These are phyloP conservation scores for Cordilura impudica DNA, from an alignment of 2,888 invertebrate species.

Conservation along the genomic window DNA sequence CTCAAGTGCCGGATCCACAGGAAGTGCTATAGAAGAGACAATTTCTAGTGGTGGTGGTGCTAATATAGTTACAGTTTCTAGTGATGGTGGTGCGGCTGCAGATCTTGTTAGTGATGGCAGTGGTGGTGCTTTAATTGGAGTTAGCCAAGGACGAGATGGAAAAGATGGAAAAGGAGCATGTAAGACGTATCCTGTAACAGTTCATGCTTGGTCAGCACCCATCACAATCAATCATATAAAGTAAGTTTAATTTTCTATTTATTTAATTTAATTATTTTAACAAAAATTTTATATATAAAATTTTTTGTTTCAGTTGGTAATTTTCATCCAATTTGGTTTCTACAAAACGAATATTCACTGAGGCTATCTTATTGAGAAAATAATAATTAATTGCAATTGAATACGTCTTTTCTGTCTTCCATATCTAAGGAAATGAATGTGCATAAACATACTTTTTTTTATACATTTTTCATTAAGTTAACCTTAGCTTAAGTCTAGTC, in stretches of 20 bases:
- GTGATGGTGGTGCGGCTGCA: constrained; percentile 67
- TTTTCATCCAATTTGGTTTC: neutral
- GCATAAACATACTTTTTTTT: constrained; percentile 48
- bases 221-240: constrained; percentile 39
- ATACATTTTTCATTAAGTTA: constrained; percentile 36
- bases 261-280: too few relatives aligned
- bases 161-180: constrained; percentile 67
- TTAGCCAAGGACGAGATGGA: too few relatives aligned
- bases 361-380: constrained; percentile 32
- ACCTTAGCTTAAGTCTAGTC: constrained; percentile 64
- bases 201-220: constrained; percentile 35
- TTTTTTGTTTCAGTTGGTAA: neutral
- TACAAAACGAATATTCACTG: constrained; percentile 25
- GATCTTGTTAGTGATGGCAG: constrained; percentile 70
- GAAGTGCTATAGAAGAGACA: constrained; percentile 44
- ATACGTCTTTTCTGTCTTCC: neutral
- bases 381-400: neutral
- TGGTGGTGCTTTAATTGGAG: too few relatives aligned
- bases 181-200: constrained; percentile 55
- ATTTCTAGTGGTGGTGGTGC: constrained; percentile 37
- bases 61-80: constrained; percentile 54
- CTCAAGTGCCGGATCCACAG: constrained; percentile 40
- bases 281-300: neutral
- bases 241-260: too few relatives aligned
- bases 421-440: constrained; percentile 54